A percentile compares a stretch with the other conserved stretches of the same genome.
Conservation (phyloP, 2,888 invertebrate genomes). For the Nomada fabriciana region DNA sequence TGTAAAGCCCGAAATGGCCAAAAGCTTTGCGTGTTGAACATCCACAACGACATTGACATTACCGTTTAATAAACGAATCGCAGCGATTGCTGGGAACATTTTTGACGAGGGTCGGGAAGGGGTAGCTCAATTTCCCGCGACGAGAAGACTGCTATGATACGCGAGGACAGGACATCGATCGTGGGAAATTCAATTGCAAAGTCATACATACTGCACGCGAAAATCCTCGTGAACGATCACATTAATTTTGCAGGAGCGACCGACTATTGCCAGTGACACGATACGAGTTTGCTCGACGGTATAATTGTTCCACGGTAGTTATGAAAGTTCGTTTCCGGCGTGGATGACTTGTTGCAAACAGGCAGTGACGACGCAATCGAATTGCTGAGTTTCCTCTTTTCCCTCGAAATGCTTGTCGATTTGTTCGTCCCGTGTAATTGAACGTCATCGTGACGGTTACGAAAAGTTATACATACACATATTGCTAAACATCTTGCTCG, state of each 20-base stretch:
- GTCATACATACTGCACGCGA: constrained; percentile 46
- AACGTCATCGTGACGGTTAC: neutral
- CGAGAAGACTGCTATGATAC: constrained; percentile 48
- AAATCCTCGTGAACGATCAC: constrained; percentile 64
- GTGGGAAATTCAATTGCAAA: constrained; percentile 56
- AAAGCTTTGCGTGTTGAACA: neutral
- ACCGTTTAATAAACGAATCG: constrained; percentile 36
- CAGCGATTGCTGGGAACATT: constrained; percentile 19
- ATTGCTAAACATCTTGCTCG: too few relatives aligned
- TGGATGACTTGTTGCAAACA: constrained; percentile 45
- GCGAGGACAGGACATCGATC: constrained; percentile 52
- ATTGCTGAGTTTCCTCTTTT: constrained; percentile 27
- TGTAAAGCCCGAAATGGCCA: too few relatives aligned
- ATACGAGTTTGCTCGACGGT: constrained; percentile 48
- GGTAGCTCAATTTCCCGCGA: constrained; percentile 27
- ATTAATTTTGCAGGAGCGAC: constrained; percentile 65
- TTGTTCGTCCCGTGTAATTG: neutral
- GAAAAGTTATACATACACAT: too few relatives aligned
- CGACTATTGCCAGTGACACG: constrained; percentile 53
- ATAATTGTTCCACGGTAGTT: constrained; percentile 64
- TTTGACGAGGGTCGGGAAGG: neutral
- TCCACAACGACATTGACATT: constrained; percentile 7
- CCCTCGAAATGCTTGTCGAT: neutral
- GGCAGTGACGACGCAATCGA: constrained; percentile 27
- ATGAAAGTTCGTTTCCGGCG: constrained; percentile 56